Evolutionary conservation across 2,113 vertebrate genomes (phyloP).

Genomic region (Odocoileus virginianus): DNA sequence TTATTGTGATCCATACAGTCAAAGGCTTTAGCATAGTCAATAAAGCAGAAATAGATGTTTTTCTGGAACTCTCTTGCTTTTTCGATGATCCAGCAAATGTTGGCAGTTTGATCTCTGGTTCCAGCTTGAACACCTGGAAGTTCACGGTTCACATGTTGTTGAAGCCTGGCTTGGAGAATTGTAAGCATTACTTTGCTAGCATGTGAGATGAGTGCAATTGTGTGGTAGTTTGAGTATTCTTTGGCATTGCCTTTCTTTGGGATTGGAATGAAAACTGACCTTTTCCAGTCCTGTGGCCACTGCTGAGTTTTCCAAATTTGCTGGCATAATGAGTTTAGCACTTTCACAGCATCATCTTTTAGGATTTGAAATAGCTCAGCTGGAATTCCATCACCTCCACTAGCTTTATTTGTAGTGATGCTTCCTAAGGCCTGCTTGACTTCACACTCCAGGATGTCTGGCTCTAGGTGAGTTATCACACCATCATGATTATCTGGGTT

Average conservation of each 20-base stretch:
- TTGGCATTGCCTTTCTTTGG: not conserved
- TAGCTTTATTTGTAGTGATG: not conserved
- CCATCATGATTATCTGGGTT: not conserved
- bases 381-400: not conserved
- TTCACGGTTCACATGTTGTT: not conserved
- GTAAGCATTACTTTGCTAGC: not conserved
- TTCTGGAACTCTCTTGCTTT: not conserved
- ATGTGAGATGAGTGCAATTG: not conserved
- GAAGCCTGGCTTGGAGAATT: not conserved
- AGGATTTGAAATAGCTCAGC: not conserved
- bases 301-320: not conserved
- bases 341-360: not conserved
- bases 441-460: not conserved
- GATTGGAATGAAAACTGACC: not conserved
- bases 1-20: not conserved
- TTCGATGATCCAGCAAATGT: rapidly evolving
- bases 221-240: not conserved
- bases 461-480: not conserved
- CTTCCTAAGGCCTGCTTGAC: not conserved
- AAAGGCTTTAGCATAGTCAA: not conserved
- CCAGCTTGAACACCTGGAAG: not conserved
- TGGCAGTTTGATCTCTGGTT: not conserved
- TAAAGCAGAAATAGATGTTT: not conserved
- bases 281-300: not conserved
- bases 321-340: not conserved